Evolutionary conservation across 2,113 vertebrate genomes (phyloP), one percentile per base, ranked within the genome.

Genomic region (Sterrhoptilus dennistouni): DNA sequence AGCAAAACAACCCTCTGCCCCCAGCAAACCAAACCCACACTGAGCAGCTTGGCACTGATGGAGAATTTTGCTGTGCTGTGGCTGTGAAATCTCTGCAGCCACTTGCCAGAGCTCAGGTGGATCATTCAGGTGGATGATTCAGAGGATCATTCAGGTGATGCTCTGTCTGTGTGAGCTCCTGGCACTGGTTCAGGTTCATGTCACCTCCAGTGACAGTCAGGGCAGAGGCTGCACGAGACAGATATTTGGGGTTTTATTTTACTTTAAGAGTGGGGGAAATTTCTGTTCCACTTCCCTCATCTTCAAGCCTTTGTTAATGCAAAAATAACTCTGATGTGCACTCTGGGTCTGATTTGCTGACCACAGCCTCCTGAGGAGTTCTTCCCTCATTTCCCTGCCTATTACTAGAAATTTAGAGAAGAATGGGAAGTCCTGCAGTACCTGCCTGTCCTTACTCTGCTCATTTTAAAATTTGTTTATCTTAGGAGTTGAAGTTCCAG

Each of bases 11-110:
- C 11, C 5, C n/a, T 87, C 16, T 79, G 28, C 2, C 6, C 49
- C 15, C 27, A 23, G 19, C 12, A 54, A 14, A 33, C 2, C 57
- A 81, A 9, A 7, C 11, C 49, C n/a, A 2, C 3, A 0, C 29
- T 13, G n/a, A 38, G 70, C 65, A 66, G 23, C 31, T 57, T 36
- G 66, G 70, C 27, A 5, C 1, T 14, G 45, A 8, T 44, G 61
- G 77, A 36, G 22, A 13, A 36, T n/a, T 61, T 44, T 35, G 9
- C 59, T 72, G 35, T 36, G 1, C 38, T 56, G 3, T 35, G 66
- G 44, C 74, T 22, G 15, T 21, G 89, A 56, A 53, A 33, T 36
- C 31, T 20, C 54, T 75, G 5, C 7, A 66, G 47, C 5, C 71
- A 11, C 11, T n/a, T 38, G 76, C 6, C 74, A 47, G n/a, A 40